Conservation (phyloP, 2,113 vertebrate species). For the Phyllostomus discolor region DNA sequence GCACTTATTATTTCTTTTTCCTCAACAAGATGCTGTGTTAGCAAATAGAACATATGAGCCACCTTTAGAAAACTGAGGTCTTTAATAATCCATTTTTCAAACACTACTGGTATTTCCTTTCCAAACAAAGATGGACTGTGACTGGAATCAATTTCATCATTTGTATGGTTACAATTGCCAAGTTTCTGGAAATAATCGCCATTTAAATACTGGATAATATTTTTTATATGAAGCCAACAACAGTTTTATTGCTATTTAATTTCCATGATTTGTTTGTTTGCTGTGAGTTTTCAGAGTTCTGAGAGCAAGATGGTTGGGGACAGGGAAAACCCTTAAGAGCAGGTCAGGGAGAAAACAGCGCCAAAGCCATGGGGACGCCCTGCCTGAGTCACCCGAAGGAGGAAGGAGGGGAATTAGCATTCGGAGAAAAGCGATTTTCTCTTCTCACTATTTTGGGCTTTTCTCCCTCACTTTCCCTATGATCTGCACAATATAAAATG, state of each 20-base stretch:
- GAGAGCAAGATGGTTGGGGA: conserved; percentile 57
- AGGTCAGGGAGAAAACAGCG: conserved; percentile 28
- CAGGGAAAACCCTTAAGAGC: conserved; percentile 34
- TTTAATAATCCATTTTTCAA: conserved; percentile 80
- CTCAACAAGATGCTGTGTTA: conserved; percentile 70
- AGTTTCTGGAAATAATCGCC: conserved; percentile 78
- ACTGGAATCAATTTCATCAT: conserved; percentile 79
- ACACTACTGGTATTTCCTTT: conserved; percentile 76
- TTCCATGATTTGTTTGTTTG: conserved; percentile 77
- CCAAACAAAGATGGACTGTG: conserved; percentile 71
- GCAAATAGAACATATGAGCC: conserved; percentile 76
- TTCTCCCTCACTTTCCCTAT: not conserved
- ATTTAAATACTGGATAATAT: conserved; percentile 77
- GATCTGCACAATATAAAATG: not conserved
- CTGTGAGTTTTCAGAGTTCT: conserved; percentile 56
- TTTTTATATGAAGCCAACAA: conserved; percentile 72
- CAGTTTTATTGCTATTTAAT: conserved; percentile 78
- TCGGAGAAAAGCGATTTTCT: not conserved
- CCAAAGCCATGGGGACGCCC: conserved; percentile 11
- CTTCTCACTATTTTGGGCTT: not conserved
- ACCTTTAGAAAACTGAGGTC: conserved; percentile 72
- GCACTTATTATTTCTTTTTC: conserved; percentile 79
- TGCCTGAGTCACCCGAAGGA: conserved; percentile 40
- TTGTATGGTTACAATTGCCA: conserved; percentile 71
- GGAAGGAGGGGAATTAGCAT: conserved; percentile 16